Percentiles rank a stretch among this genome's conserved stretches.
phyloP scores from a whole-genome alignment of 1,140 invertebrate species.

The Hylyphantes graminicola region DNA sequence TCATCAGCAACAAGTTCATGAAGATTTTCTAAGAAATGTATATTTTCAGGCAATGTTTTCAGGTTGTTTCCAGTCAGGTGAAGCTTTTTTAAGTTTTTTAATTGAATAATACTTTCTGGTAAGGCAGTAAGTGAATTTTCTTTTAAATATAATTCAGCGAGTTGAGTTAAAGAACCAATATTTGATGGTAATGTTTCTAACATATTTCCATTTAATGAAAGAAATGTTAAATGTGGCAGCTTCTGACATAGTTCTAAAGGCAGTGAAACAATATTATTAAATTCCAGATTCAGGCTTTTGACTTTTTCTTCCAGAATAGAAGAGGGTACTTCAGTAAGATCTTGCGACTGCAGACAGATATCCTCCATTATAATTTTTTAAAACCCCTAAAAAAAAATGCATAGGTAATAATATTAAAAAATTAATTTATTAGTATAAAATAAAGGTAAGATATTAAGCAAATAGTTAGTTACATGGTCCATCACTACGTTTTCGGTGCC shows the following conservation, averaged over 20 bases:
- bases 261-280: conserved; percentile 23
- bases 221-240: neutral
- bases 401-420: neutral
- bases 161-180: conserved; percentile 2
- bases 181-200: conserved; percentile 24
- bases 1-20: conserved; percentile 40
- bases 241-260: conserved; percentile 26
- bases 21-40: conserved; percentile 1
- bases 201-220: conserved; percentile 48
- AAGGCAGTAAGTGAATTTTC: conserved; percentile 39
- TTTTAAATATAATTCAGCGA: conserved; percentile 40
- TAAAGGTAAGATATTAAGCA: too few relatives aligned
- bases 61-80: conserved; percentile 39
- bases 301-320: neutral
- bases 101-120: conserved; percentile 29
- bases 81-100: conserved; percentile 32
- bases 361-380: conserved; percentile 1
- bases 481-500: too few relatives aligned
- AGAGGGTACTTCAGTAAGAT: conserved; percentile 20
- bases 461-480: too few relatives aligned
- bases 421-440: too few relatives aligned
- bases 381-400: neutral
- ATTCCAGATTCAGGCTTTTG: conserved; percentile 23
- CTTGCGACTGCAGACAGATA: conserved; percentile 17
- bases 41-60: neutral